Evolutionary conservation across 2,888 invertebrate genomes (phyloP).

Genomic region (Rhagophthalmus giganteus): DNA sequence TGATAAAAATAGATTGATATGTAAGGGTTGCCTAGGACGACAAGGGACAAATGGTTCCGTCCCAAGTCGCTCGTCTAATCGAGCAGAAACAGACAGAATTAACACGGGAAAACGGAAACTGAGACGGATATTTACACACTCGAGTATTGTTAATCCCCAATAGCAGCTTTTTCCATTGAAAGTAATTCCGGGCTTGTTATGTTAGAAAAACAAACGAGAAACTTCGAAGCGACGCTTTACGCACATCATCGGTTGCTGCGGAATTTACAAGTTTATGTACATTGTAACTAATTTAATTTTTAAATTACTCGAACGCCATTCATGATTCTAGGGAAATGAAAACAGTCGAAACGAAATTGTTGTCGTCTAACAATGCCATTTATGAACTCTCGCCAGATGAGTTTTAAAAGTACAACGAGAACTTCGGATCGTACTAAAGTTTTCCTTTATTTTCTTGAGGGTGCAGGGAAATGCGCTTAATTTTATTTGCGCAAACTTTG

Average conservation of each 20-base stretch:
- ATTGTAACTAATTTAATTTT: too few species aligned
- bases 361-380: background rate
- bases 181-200: conserved; percentile 8
- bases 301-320: too few species aligned
- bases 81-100: conserved; percentile 27
- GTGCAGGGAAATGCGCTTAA: background rate
- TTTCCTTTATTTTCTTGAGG: background rate
- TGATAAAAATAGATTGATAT: conserved; percentile 26
- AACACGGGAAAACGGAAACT: conserved; percentile 24
- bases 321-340: too few species aligned
- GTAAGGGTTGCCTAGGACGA: conserved; percentile 18
- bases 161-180: conserved; percentile 12
- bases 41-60: conserved; percentile 25
- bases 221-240: background rate
- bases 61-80: conserved; percentile 27
- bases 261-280: conserved; percentile 3
- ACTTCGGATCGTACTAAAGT: background rate
- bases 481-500: background rate
- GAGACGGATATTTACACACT: conserved; percentile 20
- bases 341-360: background rate
- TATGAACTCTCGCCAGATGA: background rate
- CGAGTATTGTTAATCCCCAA: conserved; percentile 18
- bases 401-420: background rate
- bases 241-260: conserved; percentile 9
- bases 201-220: conserved; percentile 7